Conservation (phyloP, 2,113 vertebrate species). For the Coryphaenoides rupestris region DNA sequence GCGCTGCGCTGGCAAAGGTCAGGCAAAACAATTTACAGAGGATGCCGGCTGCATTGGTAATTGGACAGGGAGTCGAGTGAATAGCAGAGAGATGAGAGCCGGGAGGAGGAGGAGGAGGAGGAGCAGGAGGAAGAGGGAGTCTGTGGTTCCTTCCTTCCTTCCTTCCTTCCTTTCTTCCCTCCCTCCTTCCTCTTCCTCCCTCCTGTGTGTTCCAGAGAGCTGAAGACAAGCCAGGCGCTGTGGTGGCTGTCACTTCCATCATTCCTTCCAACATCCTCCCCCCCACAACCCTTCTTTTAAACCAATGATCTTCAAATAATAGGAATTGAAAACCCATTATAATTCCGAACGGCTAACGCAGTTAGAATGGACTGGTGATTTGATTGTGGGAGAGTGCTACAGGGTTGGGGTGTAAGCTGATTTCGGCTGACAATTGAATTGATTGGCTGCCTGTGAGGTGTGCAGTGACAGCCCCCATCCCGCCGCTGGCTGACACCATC, state of each 20-base stretch:
- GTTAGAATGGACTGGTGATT: constrained; percentile 61
- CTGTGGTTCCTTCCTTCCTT: not conserved
- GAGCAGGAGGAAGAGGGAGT: not conserved
- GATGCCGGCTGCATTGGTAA: constrained; percentile 76
- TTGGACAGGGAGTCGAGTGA: constrained; percentile 42
- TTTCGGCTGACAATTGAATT: constrained; percentile 44
- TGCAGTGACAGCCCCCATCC: constrained; percentile 31
- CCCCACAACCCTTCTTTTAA: constrained; percentile 6
- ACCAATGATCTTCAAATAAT: constrained; percentile 52
- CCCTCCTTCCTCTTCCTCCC: constrained; percentile 18
- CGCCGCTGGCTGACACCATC: constrained; percentile 33
- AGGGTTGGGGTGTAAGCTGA: constrained; percentile 4
- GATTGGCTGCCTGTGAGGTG: constrained; percentile 45
- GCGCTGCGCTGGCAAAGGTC: constrained; percentile 86
- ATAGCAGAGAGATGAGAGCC: constrained; percentile 3
- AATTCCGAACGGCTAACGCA: constrained; percentile 45
- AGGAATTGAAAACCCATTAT: constrained; percentile 57
- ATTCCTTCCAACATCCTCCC: not conserved
- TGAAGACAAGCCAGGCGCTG: not conserved
- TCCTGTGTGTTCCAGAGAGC: not conserved
- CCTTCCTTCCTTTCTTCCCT: constrained; percentile 14
- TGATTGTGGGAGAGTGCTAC: constrained; percentile 57
- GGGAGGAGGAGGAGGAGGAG: constrained; percentile 1
- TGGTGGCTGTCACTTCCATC: constrained; percentile 23
- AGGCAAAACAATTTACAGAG: constrained; percentile 85